Evolutionary conservation across 2,113 vertebrate genomes (phyloP), one percentile per base, ranked within the genome.

Genomic region (Ardeotis arabs): DNA sequence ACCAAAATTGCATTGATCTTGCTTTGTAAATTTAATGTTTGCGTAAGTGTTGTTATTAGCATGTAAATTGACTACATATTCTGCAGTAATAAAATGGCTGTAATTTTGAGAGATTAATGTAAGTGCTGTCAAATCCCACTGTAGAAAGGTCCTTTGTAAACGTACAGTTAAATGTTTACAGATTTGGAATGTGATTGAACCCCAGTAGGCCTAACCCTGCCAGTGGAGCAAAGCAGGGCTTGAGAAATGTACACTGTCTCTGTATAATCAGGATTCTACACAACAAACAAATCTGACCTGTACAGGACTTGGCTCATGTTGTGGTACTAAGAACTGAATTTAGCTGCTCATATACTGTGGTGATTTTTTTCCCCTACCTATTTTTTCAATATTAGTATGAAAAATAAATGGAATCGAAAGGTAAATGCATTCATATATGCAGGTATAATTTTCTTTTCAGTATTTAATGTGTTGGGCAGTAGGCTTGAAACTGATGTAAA

Each of bases 231-330:
- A 10, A 47, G 50, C 59, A 37, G 24, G 39, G 21, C n/a, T 75
- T 2, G 1, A 14, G 52, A 12, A 53, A 5, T 3, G 7, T 3
- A 9, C 16, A 2, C 23, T 16, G 41, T 7, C 27, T 28, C 44
- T 1, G 2, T 64, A 15, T 58, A 60, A 18, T 25, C 52, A 35
- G 37, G 50, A 24, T 29, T 21, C 15, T 24, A 7, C 19, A 19
- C 50, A 19, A 1, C 2, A 33, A 28, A 3, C 44, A 44, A 53
- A 25, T 44, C 35, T 22, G 13, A 7, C 28, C 88, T 44, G 18
- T 12, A 10, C 39, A 13, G 70, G 29, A 14, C 53, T 59, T 50
- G 9, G 14, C 52, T 81, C 7, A 20, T 18, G 7, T 9, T 33
- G 18, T n/a, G 63, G 10, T 59, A 45, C 14, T n/a, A 17, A 84